phyloP scores from a whole-genome alignment of 2,888 invertebrate species.

The Nycteola revayana region DNA sequence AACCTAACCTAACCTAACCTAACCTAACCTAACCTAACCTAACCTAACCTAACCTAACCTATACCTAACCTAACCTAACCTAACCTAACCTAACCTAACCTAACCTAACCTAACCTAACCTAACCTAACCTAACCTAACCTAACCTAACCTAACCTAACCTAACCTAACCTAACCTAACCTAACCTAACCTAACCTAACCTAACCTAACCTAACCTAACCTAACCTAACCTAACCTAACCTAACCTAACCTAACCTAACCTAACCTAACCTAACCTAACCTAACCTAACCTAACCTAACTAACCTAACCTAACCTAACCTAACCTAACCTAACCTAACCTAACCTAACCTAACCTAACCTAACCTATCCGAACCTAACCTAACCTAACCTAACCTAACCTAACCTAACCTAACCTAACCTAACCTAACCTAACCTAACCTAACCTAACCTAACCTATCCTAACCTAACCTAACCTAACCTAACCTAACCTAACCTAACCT shows the following conservation, averaged over 20 bases:
- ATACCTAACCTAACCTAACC: slow-evolving; percentile 6
- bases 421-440: slow-evolving; percentile 10
- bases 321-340: slow-evolving; percentile 16
- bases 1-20: slow-evolving; percentile 12
- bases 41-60: slow-evolving; percentile 10
- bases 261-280: slow-evolving; percentile 16
- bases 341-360: slow-evolving; percentile 12
- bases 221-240: slow-evolving; percentile 16
- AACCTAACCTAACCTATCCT: slow-evolving; percentile 11
- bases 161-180: slow-evolving; percentile 15
- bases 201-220: slow-evolving; percentile 13
- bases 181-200: slow-evolving; percentile 12
- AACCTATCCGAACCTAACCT: slow-evolving; percentile 15
- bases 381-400: slow-evolving; percentile 15
- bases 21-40: slow-evolving; percentile 13
- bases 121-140: slow-evolving; percentile 17
- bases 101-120: slow-evolving; percentile 15
- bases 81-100: slow-evolving; percentile 11
- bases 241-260: slow-evolving; percentile 16
- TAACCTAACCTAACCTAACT: slow-evolving; percentile 16
- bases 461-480: slow-evolving; percentile 14
- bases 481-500: slow-evolving; percentile 11
- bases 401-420: slow-evolving; percentile 11
- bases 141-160: slow-evolving; percentile 16
- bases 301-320: slow-evolving; percentile 17